These are phyloP conservation scores for Coendou prehensilis DNA, from an alignment of 2,797 vertebrate species.

Conservation along the genomic window DNA sequence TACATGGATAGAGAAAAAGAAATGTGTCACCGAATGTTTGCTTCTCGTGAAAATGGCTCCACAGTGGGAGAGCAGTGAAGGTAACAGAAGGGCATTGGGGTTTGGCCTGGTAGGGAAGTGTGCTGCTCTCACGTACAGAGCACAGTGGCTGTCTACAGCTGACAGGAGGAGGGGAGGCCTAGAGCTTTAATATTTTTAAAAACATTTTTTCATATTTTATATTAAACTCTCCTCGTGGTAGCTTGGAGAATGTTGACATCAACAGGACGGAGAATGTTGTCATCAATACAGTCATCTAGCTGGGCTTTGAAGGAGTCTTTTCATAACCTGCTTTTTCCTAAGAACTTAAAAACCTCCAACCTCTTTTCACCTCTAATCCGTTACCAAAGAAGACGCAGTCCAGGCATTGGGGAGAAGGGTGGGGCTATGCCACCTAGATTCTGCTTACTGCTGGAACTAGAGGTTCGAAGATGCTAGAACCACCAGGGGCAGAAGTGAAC, in stretches of 20 bases:
- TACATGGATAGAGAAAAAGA: constrained; percentile 86
- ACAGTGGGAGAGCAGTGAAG: constrained; percentile 77
- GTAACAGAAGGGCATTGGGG: constrained; percentile 72
- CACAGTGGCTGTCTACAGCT: fast-evolving
- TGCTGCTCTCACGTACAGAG: fast-evolving
- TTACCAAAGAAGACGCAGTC: background rate
- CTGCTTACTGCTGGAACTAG: background rate
- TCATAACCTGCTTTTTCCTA: background rate
- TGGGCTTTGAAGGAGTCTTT: background rate
- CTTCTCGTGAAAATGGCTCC: background rate
- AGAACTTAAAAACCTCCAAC: background rate
- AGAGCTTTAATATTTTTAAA: background rate
- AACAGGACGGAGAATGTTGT: background rate
- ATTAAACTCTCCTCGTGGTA: background rate
- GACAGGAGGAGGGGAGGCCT: background rate
- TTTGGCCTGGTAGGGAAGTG: background rate
- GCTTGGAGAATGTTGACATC: no score
- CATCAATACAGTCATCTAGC: background rate
- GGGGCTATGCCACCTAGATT: background rate
- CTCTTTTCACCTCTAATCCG: background rate
- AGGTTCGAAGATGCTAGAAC: background rate
- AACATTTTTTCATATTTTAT: background rate
- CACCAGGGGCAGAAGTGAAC: background rate
- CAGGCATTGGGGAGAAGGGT: fast-evolving
- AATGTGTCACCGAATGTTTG: constrained; percentile 90